Evolutionary conservation across 2,888 invertebrate genomes (phyloP).

Genomic region (Euplagia quadripunctaria): DNA sequence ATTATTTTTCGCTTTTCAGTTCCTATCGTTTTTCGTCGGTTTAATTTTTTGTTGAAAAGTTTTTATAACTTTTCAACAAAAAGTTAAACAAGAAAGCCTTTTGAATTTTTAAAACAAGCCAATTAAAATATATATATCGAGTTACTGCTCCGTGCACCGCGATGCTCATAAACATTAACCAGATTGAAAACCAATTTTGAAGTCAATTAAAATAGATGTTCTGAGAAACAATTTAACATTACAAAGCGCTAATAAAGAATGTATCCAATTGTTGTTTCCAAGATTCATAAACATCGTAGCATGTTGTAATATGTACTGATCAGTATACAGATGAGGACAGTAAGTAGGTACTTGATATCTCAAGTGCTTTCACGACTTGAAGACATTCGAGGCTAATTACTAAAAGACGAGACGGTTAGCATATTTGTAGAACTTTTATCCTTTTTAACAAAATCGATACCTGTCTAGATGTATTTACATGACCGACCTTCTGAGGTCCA

Average conservation of each 20-base stretch:
- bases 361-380: slow-evolving; percentile 12
- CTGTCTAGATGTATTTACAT: too few species aligned
- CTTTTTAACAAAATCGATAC: not conserved
- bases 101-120: not conserved
- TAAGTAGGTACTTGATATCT: slow-evolving; percentile 12
- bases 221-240: slow-evolving; percentile 35
- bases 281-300: slow-evolving; percentile 40
- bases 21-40: too few species aligned
- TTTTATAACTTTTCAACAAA: too few species aligned
- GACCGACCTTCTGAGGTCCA: too few species aligned
- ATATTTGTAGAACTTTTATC: not conserved
- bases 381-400: slow-evolving; percentile 12
- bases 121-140: not conserved
- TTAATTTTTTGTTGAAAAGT: too few species aligned
- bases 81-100: not conserved
- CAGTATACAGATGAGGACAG: not conserved
- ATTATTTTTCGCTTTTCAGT: too few species aligned
- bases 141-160: not conserved
- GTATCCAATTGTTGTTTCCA: slow-evolving; percentile 45
- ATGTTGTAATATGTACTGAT: slow-evolving; percentile 20
- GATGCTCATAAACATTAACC: not conserved
- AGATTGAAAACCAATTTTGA: not conserved
- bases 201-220: not conserved
- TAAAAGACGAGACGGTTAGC: slow-evolving; percentile 1
- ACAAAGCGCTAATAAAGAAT: slow-evolving; percentile 18